These are phyloP conservation scores for Periphyllus acericola DNA, from an alignment of 2,888 invertebrate genomes.

Conservation along the genomic window DNA sequence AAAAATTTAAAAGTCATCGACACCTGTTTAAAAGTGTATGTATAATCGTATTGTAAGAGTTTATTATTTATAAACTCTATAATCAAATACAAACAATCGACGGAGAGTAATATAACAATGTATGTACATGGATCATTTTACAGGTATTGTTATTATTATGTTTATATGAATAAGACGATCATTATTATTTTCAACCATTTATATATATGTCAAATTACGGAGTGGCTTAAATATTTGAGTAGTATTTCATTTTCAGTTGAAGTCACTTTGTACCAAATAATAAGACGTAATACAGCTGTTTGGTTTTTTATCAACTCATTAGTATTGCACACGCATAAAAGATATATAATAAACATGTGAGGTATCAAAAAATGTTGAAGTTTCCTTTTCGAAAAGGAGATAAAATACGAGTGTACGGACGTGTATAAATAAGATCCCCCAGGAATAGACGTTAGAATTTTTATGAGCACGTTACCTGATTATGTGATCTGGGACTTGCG, in stretches of 20 bases:
- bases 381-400: constrained; percentile 16
- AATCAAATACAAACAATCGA: neutral
- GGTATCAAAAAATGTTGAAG: constrained; percentile 5
- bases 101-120: neutral
- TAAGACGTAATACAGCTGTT: neutral
- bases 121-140: neutral
- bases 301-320: constrained; percentile 15
- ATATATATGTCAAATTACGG: neutral
- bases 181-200: too few relatives aligned
- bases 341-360: neutral
- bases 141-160: neutral
- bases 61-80: too few relatives aligned
- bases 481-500: constrained; percentile 31
- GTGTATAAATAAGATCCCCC: constrained; percentile 42
- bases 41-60: neutral
- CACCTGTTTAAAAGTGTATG: neutral
- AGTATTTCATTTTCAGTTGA: neutral
- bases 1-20: neutral
- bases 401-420: constrained; percentile 34
- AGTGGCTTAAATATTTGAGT: neutral
- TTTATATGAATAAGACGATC: too few relatives aligned
- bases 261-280: neutral
- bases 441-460: constrained; percentile 45
- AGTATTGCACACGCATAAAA: neutral
- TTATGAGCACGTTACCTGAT: constrained; percentile 42